Conservation (phyloP, 2,888 invertebrate species). For the Andricus quercusramuli region DNA sequence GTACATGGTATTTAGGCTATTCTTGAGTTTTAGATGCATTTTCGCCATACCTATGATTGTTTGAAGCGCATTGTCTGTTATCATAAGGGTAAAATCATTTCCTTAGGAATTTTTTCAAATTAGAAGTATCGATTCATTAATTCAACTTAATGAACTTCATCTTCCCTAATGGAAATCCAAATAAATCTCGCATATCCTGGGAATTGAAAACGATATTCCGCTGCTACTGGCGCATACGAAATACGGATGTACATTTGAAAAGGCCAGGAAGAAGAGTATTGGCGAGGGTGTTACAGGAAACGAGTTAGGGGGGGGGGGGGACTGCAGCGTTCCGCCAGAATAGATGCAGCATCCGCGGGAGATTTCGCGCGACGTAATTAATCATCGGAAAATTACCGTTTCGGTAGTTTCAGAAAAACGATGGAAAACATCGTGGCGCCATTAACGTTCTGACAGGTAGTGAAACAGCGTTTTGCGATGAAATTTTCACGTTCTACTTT, state of each 20-base stretch:
- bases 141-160: background rate
- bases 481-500: constrained; percentile 36
- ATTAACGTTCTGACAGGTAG: constrained; percentile 31
- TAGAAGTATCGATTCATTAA: background rate
- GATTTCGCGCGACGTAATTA: constrained; percentile 37
- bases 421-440: constrained; percentile 26
- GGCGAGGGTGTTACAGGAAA: constrained; percentile 25
- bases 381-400: constrained; percentile 37
- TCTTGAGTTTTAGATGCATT: too few species aligned
- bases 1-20: too few species aligned
- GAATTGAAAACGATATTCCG: background rate
- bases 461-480: constrained; percentile 39
- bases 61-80: too few species aligned
- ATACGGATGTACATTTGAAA: constrained; percentile 23
- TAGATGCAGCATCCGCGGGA: constrained; percentile 31
- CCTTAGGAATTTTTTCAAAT: background rate
- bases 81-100: too few species aligned
- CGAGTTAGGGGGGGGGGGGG: background rate
- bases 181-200: background rate
- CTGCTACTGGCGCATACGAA: background rate
- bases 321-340: constrained; percentile 22
- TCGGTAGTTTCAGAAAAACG: constrained; percentile 31
- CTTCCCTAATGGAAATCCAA: background rate
- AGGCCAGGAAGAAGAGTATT: constrained; percentile 11
- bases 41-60: too few species aligned